phyloP scores from a whole-genome alignment of 2,888 invertebrate species.

The Bellardia bayeri region DNA sequence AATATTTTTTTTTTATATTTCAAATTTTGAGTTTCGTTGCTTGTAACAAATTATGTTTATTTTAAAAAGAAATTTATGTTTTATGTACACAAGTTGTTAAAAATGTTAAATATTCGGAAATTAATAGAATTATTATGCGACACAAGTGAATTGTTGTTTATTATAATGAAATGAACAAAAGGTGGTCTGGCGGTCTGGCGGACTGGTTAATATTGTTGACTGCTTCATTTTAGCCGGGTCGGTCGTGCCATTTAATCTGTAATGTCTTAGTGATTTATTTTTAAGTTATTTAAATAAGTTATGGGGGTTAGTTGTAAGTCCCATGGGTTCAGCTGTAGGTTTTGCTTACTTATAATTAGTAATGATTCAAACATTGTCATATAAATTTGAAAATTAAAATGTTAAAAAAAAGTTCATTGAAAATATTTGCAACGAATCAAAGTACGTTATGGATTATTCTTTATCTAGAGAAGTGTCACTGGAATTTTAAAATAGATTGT shows the following conservation, averaged over 20 bases:
- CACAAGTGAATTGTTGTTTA: slow-evolving; percentile 38
- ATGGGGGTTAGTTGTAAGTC: too few relatives aligned
- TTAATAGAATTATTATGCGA: slow-evolving; percentile 57
- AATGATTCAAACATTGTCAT: too few relatives aligned
- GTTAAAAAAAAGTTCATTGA: too few relatives aligned
- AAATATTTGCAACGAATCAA: too few relatives aligned
- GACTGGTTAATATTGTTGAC: slow-evolving; percentile 1
- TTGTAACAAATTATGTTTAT: slow-evolving; percentile 54
- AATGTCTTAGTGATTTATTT: background rate
- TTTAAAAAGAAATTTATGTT: slow-evolving; percentile 58
- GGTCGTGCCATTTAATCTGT: slow-evolving; percentile 12
- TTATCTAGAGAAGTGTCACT: too few relatives aligned
- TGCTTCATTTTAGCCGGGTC: background rate
- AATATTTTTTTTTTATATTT: background rate
- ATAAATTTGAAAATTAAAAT: too few relatives aligned
- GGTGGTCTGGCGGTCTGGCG: background rate
- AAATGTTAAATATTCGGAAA: slow-evolving; percentile 39
- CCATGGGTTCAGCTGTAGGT: too few relatives aligned
- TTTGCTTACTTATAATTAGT: too few relatives aligned
- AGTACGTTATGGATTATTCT: too few relatives aligned
- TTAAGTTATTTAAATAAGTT: background rate
- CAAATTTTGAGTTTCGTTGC: background rate
- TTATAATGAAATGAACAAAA: slow-evolving; percentile 3
- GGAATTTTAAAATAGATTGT: too few relatives aligned
- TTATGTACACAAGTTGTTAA: slow-evolving; percentile 51